Evolutionary conservation across 2,797 vertebrate species (phyloP).

Genomic region (Psittacula echo): DNA sequence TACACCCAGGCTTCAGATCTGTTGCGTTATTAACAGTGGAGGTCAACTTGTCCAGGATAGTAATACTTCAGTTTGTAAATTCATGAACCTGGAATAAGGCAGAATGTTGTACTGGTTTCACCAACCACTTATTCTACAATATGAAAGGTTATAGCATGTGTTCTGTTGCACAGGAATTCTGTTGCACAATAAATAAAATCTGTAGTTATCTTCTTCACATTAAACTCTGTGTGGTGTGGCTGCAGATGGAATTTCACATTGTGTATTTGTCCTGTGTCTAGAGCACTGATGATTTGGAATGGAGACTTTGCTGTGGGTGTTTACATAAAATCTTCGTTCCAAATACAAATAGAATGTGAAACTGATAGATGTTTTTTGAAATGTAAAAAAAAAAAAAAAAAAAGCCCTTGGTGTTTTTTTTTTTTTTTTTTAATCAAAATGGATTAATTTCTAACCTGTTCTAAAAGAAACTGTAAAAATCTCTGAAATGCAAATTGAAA

Average conservation of each 20-base stretch:
- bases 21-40: neutral
- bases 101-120: neutral
- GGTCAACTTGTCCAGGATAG: neutral
- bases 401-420: no score
- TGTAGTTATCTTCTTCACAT: neutral
- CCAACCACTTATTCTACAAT: neutral
- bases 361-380: neutral
- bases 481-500: constrained; percentile 26
- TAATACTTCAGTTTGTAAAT: neutral
- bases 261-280: neutral
- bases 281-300: neutral
- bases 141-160: neutral
- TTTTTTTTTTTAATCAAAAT: neutral
- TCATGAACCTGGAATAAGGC: neutral
- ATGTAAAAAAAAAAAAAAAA: neutral
- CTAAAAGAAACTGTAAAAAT: neutral
- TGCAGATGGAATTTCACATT: neutral
- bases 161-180: neutral
- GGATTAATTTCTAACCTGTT: neutral
- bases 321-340: neutral
- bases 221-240: neutral
- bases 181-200: neutral
- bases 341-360: neutral
- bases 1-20: neutral
- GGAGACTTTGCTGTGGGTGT: neutral